Evolutionary conservation across 1,140 invertebrate species (phyloP).

Genomic region (Atopsyche davidsoni): DNA sequence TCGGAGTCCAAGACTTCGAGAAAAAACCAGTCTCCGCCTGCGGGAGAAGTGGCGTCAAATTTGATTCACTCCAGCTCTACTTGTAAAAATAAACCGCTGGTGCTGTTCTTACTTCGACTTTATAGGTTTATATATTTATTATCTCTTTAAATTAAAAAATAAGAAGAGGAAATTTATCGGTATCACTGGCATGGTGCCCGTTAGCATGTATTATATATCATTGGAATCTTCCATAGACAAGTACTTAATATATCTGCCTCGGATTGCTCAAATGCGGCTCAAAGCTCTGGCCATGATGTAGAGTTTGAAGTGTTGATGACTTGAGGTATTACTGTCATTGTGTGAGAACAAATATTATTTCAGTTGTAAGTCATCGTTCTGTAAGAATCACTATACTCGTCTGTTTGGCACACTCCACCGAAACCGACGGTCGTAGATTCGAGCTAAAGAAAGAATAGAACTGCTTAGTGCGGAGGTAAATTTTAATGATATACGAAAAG

Average conservation of each 20-base stretch:
- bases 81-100: conserved; percentile 20
- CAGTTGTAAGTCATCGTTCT: no score
- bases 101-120: conserved; percentile 28
- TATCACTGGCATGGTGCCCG: conserved; percentile 23
- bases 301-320: no score
- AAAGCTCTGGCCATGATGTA: conserved; percentile 14
- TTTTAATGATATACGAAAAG: no score
- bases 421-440: no score
- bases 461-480: no score
- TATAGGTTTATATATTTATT: conserved; percentile 31
- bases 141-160: conserved; percentile 28
- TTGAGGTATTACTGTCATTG: conserved; percentile 7
- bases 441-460: no score
- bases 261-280: conserved; percentile 29
- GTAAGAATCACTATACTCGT: no score
- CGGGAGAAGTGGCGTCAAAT: no score
- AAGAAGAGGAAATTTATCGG: conserved; percentile 27
- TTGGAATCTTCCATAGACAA: conserved; percentile 30
- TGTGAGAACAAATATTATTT: conserved; percentile 8
- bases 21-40: no score
- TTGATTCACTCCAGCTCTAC: not conserved
- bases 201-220: conserved; percentile 28
- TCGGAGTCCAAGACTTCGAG: no score
- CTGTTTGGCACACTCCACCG: no score
- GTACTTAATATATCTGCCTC: conserved; percentile 28